Evolutionary conservation across 2,113 vertebrate species (phyloP).

Genomic region (Oncorhynchus nerka): DNA sequence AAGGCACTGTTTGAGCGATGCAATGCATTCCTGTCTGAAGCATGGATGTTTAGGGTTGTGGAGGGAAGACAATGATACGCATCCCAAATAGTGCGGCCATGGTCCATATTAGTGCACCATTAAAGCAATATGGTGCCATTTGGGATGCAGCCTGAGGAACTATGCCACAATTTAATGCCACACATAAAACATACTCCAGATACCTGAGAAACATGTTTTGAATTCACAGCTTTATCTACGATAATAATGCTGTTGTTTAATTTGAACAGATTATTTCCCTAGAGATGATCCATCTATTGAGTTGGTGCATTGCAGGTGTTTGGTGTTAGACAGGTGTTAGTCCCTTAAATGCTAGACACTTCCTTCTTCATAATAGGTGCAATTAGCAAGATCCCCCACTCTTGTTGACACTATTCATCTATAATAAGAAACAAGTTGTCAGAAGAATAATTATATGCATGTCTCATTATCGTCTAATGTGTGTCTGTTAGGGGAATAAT

Average conservation of each 20-base stretch:
- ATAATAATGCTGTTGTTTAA: slow-evolving; percentile 7
- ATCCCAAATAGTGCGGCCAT: no score
- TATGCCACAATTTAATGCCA: background rate
- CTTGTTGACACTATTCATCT: slow-evolving; percentile 25
- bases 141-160: no score
- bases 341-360: slow-evolving; percentile 21
- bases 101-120: no score
- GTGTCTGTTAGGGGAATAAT: slow-evolving; percentile 22
- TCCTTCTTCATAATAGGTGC: slow-evolving; percentile 40
- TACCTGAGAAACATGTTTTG: background rate
- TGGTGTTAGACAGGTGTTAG: slow-evolving; percentile 30
- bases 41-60: no score
- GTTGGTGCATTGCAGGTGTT: slow-evolving; percentile 13
- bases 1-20: background rate
- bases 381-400: slow-evolving; percentile 50
- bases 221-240: slow-evolving; percentile 20
- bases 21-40: no score
- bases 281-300: background rate
- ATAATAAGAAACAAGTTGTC: slow-evolving; percentile 53
- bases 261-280: slow-evolving; percentile 24
- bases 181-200: background rate
- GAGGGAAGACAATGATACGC: no score
- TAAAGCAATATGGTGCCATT: no score
- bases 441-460: slow-evolving; percentile 15
- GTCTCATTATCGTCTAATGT: slow-evolving; percentile 23